These are phyloP conservation scores for Cheirogaleus major DNA, from an alignment of 2,797 vertebrate species.

Conservation along the genomic window DNA sequence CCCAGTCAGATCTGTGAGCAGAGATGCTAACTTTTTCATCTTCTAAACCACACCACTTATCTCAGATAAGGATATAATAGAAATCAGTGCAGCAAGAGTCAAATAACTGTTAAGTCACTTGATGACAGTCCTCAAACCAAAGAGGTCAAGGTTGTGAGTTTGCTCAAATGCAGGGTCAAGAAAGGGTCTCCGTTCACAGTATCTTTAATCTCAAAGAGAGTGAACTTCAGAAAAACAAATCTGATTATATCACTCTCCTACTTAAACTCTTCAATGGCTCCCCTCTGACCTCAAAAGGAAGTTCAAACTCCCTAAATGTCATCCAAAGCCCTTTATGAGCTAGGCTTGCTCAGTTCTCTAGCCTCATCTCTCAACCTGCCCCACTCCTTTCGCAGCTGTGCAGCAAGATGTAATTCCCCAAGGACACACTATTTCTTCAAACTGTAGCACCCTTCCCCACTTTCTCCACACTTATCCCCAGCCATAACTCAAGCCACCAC, in stretches of 20 bases:
- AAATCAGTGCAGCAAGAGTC: background rate
- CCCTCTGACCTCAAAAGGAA: conserved; percentile 10
- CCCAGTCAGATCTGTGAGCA: background rate
- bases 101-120: background rate
- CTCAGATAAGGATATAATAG: background rate
- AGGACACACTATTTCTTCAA: background rate
- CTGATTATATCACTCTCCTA: background rate
- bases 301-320: background rate
- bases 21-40: background rate
- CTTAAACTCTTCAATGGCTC: background rate
- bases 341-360: background rate
- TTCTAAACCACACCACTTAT: background rate
- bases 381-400: background rate
- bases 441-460: background rate
- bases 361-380: background rate
- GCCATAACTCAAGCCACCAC: background rate
- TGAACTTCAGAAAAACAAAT: background rate
- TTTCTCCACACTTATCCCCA: background rate
- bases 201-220: background rate
- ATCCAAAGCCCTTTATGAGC: background rate
- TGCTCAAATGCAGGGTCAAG: background rate
- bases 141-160: background rate
- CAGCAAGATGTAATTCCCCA: background rate
- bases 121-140: background rate
- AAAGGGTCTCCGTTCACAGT: background rate